Percentiles rank a stretch among this genome's conserved stretches.
These are phyloP conservation scores for Erpornis zantholeuca DNA, from an alignment of 2,113 vertebrate genomes.

Conservation along the genomic window DNA sequence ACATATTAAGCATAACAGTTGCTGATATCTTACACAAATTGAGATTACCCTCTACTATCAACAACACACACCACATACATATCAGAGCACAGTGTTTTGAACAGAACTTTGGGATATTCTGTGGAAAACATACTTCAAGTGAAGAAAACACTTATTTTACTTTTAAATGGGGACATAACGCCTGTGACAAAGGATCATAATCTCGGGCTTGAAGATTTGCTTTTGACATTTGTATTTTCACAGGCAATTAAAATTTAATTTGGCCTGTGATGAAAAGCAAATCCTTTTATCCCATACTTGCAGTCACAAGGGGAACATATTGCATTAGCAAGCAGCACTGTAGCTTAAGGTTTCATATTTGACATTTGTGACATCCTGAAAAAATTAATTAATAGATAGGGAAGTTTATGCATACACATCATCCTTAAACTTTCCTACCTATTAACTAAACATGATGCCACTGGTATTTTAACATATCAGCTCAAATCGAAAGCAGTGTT, in stretches of 20 bases:
- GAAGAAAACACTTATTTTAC: conserved; percentile 59
- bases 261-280: conserved; percentile 68
- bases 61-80: background rate
- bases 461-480: background rate
- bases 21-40: background rate
- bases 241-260: conserved; percentile 78
- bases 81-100: background rate
- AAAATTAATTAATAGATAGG: conserved; percentile 6
- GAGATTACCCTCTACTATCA: background rate
- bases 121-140: conserved; percentile 25
- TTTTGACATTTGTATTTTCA: conserved; percentile 77
- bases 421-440: background rate
- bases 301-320: conserved; percentile 41
- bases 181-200: conserved; percentile 44
- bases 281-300: conserved; percentile 70
- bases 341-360: conserved; percentile 37
- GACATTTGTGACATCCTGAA: background rate
- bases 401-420: background rate
- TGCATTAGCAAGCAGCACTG: conserved; percentile 57
- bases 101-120: background rate
- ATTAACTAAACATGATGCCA: background rate
- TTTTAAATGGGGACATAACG: conserved; percentile 50
- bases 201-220: conserved; percentile 59
- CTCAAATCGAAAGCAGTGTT: background rate
- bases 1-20: background rate